Evolutionary conservation across 2,797 vertebrate species (phyloP), one percentile per base, ranked within the genome.

Genomic region (Clamator glandarius): DNA sequence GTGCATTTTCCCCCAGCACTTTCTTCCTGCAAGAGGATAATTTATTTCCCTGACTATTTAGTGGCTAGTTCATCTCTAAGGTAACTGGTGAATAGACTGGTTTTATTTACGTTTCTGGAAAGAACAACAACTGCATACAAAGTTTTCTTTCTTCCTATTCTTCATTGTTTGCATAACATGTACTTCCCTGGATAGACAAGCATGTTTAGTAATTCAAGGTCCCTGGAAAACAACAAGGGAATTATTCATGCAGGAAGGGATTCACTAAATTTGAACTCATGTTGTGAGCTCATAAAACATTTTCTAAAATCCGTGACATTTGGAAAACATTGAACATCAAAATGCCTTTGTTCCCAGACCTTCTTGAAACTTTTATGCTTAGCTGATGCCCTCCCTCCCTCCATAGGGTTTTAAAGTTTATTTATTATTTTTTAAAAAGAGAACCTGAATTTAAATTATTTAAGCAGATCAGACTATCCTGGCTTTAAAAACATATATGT

Each of bases 291-390:
- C 70, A 85, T 55, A 91, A 93, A 94, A 73, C 2, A 24, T 80
- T 84, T 91, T 61, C 51, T 84, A 81, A 83, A 89, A 75, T 31
- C 50, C 66, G 55, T 86, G 82, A 81, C 82, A 89, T 93, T 91
- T 86, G 29, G 69, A 85, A 83, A 89, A 62, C 46, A 48, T 9
- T 57, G 62, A 78, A 59, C 48, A 44, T 48, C 81, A 73, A 77
- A 85, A 28, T 59, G 4, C 17, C 84, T 59, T 87, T 1, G 0
- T 69, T 80, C 35, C 6, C 16, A 86, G 69, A 81, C 41, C 11
- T 81, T 92, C 93, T 36, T 85, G 33, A 91, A 92, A 86, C 2
- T 84, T 90, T 90, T 63, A 92, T 84, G 70, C 8, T 36, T 75
- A 78, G 16, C 7, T 84, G 39, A 76, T 11, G 2, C 31, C 5